These are phyloP conservation scores for Plecturocebus donacophilus DNA, from an alignment of 2,113 vertebrate genomes.

Conservation along the genomic window DNA sequence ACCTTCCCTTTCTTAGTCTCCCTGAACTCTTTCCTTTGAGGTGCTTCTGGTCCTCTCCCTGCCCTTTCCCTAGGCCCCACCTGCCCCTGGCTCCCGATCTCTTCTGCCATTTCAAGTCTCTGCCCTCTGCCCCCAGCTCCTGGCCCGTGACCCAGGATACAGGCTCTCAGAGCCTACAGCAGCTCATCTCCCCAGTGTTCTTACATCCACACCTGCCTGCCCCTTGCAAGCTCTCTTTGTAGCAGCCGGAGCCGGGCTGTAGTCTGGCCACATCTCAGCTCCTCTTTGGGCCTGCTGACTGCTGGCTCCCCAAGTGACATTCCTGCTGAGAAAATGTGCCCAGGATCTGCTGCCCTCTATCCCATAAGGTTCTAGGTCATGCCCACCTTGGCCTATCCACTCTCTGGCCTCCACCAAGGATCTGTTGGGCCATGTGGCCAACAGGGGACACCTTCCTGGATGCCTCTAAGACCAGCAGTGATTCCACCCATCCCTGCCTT, in stretches of 20 bases:
- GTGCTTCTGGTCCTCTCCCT: not conserved
- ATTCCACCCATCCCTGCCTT: not conserved
- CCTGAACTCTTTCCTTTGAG: not conserved
- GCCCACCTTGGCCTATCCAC: not conserved
- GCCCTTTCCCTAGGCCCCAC: not conserved
- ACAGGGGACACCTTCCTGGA: not conserved
- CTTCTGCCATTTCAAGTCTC: not conserved
- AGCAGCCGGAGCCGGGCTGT: no score
- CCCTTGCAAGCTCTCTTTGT: not conserved
- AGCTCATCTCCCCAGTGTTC: not conserved
- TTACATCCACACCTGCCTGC: not conserved
- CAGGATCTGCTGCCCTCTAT: not conserved
- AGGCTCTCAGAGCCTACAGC: not conserved
- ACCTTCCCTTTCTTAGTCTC: not conserved
- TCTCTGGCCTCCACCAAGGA: not conserved
- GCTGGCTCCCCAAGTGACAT: not conserved
- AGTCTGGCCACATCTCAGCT: not conserved
- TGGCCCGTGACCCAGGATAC: not conserved
- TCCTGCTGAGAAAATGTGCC: not conserved
- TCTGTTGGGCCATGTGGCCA: no score
- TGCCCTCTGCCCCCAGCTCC: not conserved
- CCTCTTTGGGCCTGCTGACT: not conserved
- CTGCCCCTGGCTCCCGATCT: not conserved
- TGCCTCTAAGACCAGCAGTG: not conserved
- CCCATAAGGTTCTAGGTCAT: not conserved